Evolutionary conservation across 2,113 vertebrate genomes (phyloP).

Genomic region (Ellobius talpinus): DNA sequence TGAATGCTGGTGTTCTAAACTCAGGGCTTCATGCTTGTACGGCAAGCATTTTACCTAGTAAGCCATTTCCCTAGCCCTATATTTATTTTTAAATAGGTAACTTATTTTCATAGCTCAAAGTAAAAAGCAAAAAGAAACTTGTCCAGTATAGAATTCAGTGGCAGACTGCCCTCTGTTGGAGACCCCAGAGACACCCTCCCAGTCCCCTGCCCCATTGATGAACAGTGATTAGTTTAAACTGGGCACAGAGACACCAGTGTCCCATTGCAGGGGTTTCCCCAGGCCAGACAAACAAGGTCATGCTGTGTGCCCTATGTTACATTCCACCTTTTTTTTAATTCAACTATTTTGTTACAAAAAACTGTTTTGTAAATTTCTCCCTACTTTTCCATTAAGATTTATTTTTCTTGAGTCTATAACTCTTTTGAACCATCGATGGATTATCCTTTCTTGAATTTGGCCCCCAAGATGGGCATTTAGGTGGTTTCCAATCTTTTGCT

Average conservation of each 20-base stretch:
- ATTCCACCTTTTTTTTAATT: neutral
- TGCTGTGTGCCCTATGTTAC: neutral
- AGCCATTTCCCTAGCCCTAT: neutral
- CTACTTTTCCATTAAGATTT: neutral
- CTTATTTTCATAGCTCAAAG: neutral
- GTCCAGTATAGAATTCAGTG: neutral
- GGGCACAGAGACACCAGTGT: neutral
- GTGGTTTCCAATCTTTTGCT: conserved; percentile 61
- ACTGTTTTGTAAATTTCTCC: neutral
- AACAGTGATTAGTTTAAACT: neutral
- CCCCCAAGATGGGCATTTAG: conserved; percentile 47
- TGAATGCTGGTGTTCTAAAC: neutral
- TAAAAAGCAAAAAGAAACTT: neutral
- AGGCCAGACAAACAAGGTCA: neutral
- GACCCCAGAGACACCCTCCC: neutral
- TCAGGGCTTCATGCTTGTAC: neutral
- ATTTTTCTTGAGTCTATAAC: neutral
- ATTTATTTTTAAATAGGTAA: neutral
- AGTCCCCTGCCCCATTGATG: neutral
- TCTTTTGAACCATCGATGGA: neutral
- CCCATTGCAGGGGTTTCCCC: neutral
- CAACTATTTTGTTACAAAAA: neutral
- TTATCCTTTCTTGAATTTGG: neutral
- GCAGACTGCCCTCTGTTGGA: neutral
- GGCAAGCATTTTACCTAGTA: neutral